phyloP scores from a whole-genome alignment of 2,888 invertebrate species.

The Gonocerus acuteangulatus region DNA sequence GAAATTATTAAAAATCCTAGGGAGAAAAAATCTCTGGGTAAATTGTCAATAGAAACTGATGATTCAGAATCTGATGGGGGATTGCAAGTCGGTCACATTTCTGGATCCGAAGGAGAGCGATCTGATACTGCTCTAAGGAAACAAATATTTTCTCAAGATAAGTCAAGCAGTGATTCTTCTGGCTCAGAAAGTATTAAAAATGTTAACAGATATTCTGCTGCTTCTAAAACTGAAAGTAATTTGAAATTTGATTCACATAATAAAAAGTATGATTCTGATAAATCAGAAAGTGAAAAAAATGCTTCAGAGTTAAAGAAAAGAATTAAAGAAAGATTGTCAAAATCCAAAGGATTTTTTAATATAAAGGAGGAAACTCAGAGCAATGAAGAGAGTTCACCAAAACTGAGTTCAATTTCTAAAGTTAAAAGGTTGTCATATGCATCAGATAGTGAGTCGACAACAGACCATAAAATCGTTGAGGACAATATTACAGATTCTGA shows the following conservation, averaged over 20 bases:
- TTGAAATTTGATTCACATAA: not conserved
- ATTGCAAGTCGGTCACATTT: not conserved
- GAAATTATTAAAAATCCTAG: no score
- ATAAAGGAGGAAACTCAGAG: no score
- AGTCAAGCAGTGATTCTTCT: slow-evolving; percentile 1
- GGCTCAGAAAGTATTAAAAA: not conserved
- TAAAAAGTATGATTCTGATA: not conserved
- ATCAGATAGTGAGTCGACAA: no score
- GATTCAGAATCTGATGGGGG: slow-evolving; percentile 1
- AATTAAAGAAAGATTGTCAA: no score
- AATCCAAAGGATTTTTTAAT: no score
- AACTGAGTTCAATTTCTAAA: no score
- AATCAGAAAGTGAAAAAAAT: not conserved
- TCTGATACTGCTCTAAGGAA: slow-evolving; percentile 17
- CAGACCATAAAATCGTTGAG: no score
- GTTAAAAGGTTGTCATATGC: no score
- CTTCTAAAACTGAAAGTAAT: not conserved
- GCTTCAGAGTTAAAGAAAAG: no score
- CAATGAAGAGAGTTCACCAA: no score
- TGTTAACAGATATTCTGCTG: not conserved
- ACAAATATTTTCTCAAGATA: not conserved
- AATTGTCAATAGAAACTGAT: not conserved
- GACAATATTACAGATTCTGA: no score
- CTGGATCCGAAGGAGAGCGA: slow-evolving; percentile 4
- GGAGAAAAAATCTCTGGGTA: no score